These are phyloP conservation scores for Catagonus wagneri DNA, from an alignment of 2,113 vertebrate species.

Conservation along the genomic window DNA sequence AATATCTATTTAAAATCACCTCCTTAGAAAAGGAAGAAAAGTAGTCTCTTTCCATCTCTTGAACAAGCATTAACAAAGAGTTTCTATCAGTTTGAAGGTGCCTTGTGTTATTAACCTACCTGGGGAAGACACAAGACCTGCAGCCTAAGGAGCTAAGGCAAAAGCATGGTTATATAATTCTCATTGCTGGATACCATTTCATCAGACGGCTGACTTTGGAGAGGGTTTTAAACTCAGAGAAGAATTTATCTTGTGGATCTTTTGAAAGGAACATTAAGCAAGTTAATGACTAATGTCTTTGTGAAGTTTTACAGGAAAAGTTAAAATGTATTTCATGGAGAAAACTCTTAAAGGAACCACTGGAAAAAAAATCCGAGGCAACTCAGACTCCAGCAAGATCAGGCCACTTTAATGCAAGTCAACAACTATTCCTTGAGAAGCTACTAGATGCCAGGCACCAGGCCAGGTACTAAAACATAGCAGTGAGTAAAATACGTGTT, in stretches of 20 bases:
- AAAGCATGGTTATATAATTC: background rate
- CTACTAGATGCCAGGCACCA: background rate
- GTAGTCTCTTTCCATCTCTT: background rate
- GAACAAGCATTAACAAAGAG: background rate
- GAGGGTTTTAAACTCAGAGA: background rate
- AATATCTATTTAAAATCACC: background rate
- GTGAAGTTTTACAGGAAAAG: conserved; percentile 17
- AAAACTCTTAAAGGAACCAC: background rate
- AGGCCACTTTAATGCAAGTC: background rate
- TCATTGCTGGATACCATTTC: too few relatives aligned
- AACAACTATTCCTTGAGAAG: background rate
- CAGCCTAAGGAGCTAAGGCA: background rate
- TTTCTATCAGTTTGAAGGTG: background rate
- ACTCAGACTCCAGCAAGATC: background rate
- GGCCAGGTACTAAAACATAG: background rate
- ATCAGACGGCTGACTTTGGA: background rate
- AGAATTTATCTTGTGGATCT: background rate
- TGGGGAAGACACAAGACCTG: background rate
- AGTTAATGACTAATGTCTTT: conserved; percentile 9
- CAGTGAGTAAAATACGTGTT: fast-evolving
- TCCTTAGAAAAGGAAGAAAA: background rate
- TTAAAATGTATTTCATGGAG: background rate
- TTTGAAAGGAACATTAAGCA: conserved; percentile 53
- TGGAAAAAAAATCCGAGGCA: background rate
- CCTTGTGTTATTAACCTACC: background rate